Evolutionary conservation across 1,140 invertebrate genomes (phyloP), one percentile per base, ranked within the genome.

Genomic region (Heliothis subflexa): DNA sequence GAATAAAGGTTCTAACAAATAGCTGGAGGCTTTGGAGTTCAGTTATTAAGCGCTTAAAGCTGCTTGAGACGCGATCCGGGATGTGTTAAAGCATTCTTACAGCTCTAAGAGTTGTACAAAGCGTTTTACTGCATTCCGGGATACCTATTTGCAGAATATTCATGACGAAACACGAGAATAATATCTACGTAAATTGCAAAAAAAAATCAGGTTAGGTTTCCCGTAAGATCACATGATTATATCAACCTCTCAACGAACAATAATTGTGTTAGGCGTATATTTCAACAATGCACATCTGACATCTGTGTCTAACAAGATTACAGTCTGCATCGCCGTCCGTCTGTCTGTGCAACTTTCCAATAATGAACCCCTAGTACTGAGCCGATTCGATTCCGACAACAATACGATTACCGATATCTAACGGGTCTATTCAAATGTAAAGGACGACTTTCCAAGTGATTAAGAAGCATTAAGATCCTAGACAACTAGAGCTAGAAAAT

Each of bases 331-430:
- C 21, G 16, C 16, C 11, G 54, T 21, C 61, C 14, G 62, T 18
- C 62, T 47, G 62, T 66, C 62, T 18, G 62, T 18, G 0, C 10
- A 18, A 73, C 71, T 55, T 57, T 66, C 40, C 33, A 25, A 59
- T 72, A 73, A 73, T 47, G 52, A 72, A 72, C 12, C 71, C 13
- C 10, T n/a, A 5, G 10, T 40, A 73, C 45, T 54, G 28, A 21
- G 54, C 40, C 40, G 54, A 73, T 73, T 73, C 33, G 59, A 73
- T 73, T 45, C 18, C 71, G 10, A 59, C 71, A 59, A 72, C 71
- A 73, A 59, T 73, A 18, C 54, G 40, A 73, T 59, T 73, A 57
- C 16, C 33, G 18, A 18, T 14, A 40, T 59, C 40, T 14, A 33
- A 47, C 49, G 21, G 18, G 7, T 25, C 21, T 25, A 4, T 70